Conservation (phyloP, 2,888 invertebrate species). For the Caenorhabditis virilis region DNA sequence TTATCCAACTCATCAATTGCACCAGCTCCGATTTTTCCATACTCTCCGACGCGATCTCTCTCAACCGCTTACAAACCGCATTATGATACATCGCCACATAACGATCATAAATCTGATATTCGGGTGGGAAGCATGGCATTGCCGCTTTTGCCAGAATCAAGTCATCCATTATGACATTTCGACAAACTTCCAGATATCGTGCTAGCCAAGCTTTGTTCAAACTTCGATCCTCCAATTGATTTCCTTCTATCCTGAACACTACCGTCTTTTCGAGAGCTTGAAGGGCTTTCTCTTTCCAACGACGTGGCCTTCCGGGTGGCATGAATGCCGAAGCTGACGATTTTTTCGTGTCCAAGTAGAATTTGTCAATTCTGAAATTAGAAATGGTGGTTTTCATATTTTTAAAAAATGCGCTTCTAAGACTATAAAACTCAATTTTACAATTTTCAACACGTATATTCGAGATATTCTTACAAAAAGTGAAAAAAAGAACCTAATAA, state of each 20-base stretch:
- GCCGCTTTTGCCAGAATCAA: slow-evolving; percentile 69
- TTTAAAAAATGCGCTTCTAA: too few species aligned
- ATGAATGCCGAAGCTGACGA: slow-evolving; percentile 82
- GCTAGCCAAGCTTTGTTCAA: slow-evolving; percentile 93
- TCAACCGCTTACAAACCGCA: slow-evolving; percentile 77
- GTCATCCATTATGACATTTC: slow-evolving; percentile 62
- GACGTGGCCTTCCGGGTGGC: slow-evolving; percentile 90
- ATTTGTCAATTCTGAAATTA: slow-evolving; percentile 81
- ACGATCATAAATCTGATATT: slow-evolving; percentile 87
- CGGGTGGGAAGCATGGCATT: slow-evolving; percentile 90
- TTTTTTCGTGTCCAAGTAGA: slow-evolving; percentile 78
- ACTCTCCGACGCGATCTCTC: slow-evolving; percentile 84
- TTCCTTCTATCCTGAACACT: slow-evolving; percentile 81
- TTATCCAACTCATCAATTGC: slow-evolving; percentile 89
- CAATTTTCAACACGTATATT: too few species aligned
- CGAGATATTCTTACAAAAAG: too few species aligned
- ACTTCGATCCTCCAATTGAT: slow-evolving; percentile 86
- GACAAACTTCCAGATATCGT: slow-evolving; percentile 79
- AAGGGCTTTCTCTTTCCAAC: slow-evolving; percentile 58
- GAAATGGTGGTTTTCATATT: too few species aligned
- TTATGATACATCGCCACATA: slow-evolving; percentile 93
- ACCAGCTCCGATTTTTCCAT: slow-evolving; percentile 96
- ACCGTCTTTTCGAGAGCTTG: slow-evolving; percentile 73
- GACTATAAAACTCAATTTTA: too few species aligned
- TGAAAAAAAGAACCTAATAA: too few species aligned